Base-by-base conservation (phyloP, 2,888 invertebrate species). In the Amitus sp. region DNA sequence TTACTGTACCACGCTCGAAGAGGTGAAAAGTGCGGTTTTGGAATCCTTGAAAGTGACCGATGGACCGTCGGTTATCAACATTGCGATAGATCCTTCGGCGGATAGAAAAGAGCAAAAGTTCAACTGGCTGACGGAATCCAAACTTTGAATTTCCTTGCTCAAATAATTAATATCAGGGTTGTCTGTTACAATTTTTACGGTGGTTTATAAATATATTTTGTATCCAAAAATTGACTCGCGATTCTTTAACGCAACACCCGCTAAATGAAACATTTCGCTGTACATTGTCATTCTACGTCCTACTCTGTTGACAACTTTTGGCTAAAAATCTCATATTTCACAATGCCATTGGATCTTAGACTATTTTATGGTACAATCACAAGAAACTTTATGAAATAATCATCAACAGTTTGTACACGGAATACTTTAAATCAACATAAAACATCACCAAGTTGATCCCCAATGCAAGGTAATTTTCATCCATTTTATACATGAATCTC, bases 71-170 rank as follows among this genome's bases (percentile, higher is more conserved):
- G 88, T 98, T 68, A 93, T 98, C 69, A 98, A 98, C 79, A 90
- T 96, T 18, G 88, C 94, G 74, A 98, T 98, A 52, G 90, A 89
- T 79, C 94, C 96, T 2, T 87, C 89, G 63, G 93, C 97, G 10
- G 94, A 92, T 78, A 88, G 97, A 66, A 97, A 96, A 82, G 89
- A 92, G 33, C 98, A 98, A 84, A 87, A 91, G 13, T 96, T 95
- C 82, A 90, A 87, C 77, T 96, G 96, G 96, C 85, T 96, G 3
- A 96, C 96, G 0, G 93, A 95, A 83, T 95, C 96, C 4, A 96
- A 96, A 30, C 30, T 65, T 23, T 65, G 52, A 65, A 46, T 23
- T 23, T 5, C 3, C 23, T 23, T 23, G 3, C 7, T 23, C n/a
- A n/a, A n/a, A 23, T 0, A 91, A 3, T 23, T 23, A 5, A 37